A percentile compares a stretch with the other conserved stretches of the same genome.
Conservation (phyloP, 1,140 invertebrate species). For the Drosophila kikkawai region DNA sequence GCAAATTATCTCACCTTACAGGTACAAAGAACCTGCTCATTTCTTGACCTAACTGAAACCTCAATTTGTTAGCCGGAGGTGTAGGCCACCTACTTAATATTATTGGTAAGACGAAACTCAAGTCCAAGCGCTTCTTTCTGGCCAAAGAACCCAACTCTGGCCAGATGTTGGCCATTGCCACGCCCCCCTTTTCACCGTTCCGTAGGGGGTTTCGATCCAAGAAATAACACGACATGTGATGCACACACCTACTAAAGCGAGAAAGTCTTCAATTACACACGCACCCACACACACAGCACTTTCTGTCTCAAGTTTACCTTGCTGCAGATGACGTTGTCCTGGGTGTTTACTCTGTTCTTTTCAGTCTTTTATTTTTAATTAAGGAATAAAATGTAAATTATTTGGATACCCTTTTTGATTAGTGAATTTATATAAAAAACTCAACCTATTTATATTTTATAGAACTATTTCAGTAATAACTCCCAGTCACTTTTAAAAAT, state of each 20-base stretch:
- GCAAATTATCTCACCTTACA: conserved; percentile 2
- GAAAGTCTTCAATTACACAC: conserved; percentile 81
- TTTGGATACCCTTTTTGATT: too few species aligned
- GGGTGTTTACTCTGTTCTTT: not conserved
- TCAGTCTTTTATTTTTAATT: conserved; percentile 9
- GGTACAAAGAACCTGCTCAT: conserved; percentile 37
- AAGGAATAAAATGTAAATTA: too few species aligned
- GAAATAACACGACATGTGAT: conserved; percentile 40
- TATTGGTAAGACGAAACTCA: conserved; percentile 21
- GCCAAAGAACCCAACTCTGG: conserved; percentile 43
- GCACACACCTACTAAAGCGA: conserved; percentile 57
- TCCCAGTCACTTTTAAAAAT: too few species aligned
- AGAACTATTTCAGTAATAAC: too few species aligned
- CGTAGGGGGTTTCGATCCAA: conserved; percentile 10
- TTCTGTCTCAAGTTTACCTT: conserved; percentile 20
- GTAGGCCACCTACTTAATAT: conserved; percentile 41
- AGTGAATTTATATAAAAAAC: too few species aligned
- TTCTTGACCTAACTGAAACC: conserved; percentile 41
- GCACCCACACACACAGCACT: conserved; percentile 62
- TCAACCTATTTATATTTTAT: too few species aligned
- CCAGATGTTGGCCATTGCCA: conserved; percentile 59
- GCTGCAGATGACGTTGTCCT: conserved; percentile 6
- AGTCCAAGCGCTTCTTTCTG: conserved; percentile 1
- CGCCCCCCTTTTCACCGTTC: conserved; percentile 9
- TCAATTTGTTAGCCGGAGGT: conserved; percentile 47